Base-by-base conservation (phyloP, 2,797 vertebrate species). In the Neostethus bicornis region DNA sequence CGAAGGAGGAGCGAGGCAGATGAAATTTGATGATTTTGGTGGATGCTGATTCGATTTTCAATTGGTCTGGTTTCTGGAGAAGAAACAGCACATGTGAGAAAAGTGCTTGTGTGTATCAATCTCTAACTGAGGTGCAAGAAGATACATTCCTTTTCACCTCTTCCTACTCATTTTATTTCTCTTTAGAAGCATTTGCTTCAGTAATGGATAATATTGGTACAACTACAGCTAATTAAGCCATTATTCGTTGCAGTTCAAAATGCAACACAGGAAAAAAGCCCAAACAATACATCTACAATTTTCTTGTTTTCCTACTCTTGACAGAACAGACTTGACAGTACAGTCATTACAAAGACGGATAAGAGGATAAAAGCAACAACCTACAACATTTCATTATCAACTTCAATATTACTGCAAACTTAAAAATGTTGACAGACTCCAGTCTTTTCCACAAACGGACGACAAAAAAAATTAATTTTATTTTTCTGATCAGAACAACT, bases 1-100 rank as follows among this genome's bases (percentile, higher is more conserved):
- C 79, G 5, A 70, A 79, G 32, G 51, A 70, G 0, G 73, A 90
- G 50, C 73, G 77, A 4, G 71, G 76, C 0, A 78, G 89, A 0
- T 82, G 70, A 0, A 86, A 91, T 70, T 94, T 99, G 89, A 97
- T 86, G 75, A 98, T 94, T 45, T 92, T 95, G 1, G 94, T 71
- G 0, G 94, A 89, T 0, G 91, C 91, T 0, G 93, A 95, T 51
- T 99, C 96, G 89, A 93, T 79, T 87, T 93, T 95, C 14, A 95
- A 80, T 85, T 96, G 92, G 70, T 99, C 97, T 28, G 92, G 91
- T 1, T 91, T 97, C 97, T 99, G 89, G 38, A 70, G 66, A 55
- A 49, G 0, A 5, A 84, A 17, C 48, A 43, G 19, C 34, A 32
- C 14, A 16, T 0, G 61, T 80, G 47, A 79, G 59, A 56, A 12